Conservation (phyloP, 2,113 vertebrate species). For the Xiphophorus maculatus region DNA sequence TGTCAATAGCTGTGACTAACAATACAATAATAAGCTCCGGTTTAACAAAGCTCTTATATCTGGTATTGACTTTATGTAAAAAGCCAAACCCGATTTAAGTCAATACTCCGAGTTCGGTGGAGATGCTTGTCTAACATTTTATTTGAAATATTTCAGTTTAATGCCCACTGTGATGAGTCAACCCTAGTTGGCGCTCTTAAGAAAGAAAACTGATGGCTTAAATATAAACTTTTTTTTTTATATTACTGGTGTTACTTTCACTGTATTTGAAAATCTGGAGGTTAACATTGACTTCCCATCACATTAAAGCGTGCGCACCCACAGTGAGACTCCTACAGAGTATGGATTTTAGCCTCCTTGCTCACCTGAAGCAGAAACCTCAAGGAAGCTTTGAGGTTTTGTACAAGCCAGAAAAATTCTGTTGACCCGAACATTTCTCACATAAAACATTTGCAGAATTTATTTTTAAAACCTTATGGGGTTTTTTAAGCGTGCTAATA, state of each 20-base stretch:
- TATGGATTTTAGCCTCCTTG: constrained; percentile 37
- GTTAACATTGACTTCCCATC: constrained; percentile 30
- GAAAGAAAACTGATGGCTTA: not conserved
- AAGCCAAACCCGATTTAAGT: constrained; percentile 22
- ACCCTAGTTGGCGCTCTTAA: constrained; percentile 6
- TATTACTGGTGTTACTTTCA: constrained; percentile 14
- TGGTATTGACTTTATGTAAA: constrained; percentile 21
- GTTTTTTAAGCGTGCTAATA: too few relatives aligned
- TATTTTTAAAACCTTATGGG: too few relatives aligned
- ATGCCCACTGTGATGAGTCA: not conserved
- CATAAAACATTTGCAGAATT: too few relatives aligned
- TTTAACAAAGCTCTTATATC: constrained; percentile 1
- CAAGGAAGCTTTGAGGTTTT: not conserved
- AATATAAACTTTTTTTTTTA: constrained; percentile 15
- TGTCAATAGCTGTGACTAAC: not conserved
- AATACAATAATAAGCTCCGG: constrained; percentile 21
- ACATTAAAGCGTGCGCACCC: constrained; percentile 3
- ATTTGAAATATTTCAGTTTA: constrained; percentile 4
- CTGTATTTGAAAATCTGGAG: not conserved
- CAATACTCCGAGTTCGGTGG: constrained; percentile 22
- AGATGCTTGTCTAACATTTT: constrained; percentile 4
- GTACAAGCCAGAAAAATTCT: too few relatives aligned
- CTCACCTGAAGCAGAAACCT: constrained; percentile 19
- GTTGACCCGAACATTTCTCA: too few relatives aligned
- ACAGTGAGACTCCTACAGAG: constrained; percentile 33